Conservation (phyloP, 2,888 invertebrate species). For the Apodemia hepburni region DNA sequence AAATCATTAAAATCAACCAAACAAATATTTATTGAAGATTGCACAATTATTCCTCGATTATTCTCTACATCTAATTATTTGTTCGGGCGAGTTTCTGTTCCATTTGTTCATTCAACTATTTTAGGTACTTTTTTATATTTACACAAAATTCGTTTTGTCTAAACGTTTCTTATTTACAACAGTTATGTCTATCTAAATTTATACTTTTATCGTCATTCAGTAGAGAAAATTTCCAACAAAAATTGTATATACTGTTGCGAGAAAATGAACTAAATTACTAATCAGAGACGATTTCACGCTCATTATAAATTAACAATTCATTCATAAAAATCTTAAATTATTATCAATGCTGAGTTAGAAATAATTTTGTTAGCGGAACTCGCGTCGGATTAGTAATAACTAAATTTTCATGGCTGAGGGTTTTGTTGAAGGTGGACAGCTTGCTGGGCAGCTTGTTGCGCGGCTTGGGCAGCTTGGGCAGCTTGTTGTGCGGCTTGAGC, state of each 20-base stretch:
- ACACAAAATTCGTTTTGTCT: conserved; percentile 61
- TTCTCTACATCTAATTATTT: conserved; percentile 63
- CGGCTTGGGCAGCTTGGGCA: conserved; percentile 47
- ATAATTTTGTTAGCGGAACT: conserved; percentile 51
- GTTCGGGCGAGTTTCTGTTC: conserved; percentile 77
- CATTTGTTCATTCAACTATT: conserved; percentile 66
- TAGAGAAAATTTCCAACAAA: conserved; percentile 18
- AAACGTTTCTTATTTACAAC: conserved; percentile 67
- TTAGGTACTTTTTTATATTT: conserved; percentile 57
- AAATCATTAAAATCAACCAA: conserved; percentile 51
- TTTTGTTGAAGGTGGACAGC: conserved; percentile 78
- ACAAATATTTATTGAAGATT: conserved; percentile 63
- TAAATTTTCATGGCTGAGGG: conserved; percentile 88
- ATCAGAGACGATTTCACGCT: conserved; percentile 70
- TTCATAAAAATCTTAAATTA: conserved; percentile 21
- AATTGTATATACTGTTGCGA: conserved; percentile 31
- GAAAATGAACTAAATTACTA: conserved; percentile 51
- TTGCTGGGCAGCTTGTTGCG: conserved; percentile 71
- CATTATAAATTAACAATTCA: conserved; percentile 43
- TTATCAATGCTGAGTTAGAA: conserved; percentile 19
- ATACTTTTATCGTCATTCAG: conserved; percentile 41
- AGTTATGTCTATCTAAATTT: conserved; percentile 67
- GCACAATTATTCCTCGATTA: conserved; percentile 60
- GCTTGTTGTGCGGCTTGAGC: conserved; percentile 64
- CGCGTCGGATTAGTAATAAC: conserved; percentile 86